phyloP scores from a whole-genome alignment of 1,140 invertebrate species.

The Sarcophaga bullata region DNA sequence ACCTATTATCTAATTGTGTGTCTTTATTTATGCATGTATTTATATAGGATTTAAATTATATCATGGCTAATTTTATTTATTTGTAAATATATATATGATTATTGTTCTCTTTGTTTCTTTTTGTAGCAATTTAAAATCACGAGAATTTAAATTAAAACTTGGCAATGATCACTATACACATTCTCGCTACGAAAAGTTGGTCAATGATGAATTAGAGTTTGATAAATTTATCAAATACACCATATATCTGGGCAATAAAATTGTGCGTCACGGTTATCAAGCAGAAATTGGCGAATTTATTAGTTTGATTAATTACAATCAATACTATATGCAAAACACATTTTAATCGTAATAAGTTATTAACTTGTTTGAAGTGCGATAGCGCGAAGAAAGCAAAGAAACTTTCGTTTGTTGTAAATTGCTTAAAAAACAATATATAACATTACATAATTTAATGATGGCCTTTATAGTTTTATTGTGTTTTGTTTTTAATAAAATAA shows the following conservation, averaged over 20 bases:
- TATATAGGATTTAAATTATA: background rate
- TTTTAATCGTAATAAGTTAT: background rate
- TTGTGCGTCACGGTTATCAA: constrained; percentile 59
- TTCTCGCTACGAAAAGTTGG: constrained; percentile 56
- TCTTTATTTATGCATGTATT: background rate
- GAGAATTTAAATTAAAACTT: constrained; percentile 50
- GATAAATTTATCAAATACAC: constrained; percentile 61
- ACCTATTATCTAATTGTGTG: background rate
- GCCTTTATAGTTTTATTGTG: background rate
- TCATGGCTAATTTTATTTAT: background rate
- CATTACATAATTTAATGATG: background rate
- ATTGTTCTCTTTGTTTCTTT: constrained; percentile 4
- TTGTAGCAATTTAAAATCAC: constrained; percentile 53
- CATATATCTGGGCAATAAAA: constrained; percentile 62
- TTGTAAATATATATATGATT: background rate
- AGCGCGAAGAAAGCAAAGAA: background rate
- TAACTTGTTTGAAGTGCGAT: background rate
- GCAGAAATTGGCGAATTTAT: constrained; percentile 62
- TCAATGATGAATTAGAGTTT: constrained; percentile 59
- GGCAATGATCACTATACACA: constrained; percentile 53
- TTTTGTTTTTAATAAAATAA: background rate
- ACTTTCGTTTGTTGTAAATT: background rate
- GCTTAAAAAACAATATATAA: background rate
- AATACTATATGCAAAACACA: constrained; percentile 52
- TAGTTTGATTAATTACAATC: constrained; percentile 61